A percentile compares a stretch with the other conserved stretches of the same genome.
Conservation (phyloP, 2,113 vertebrate genomes). For the Eidolon helvum region DNA sequence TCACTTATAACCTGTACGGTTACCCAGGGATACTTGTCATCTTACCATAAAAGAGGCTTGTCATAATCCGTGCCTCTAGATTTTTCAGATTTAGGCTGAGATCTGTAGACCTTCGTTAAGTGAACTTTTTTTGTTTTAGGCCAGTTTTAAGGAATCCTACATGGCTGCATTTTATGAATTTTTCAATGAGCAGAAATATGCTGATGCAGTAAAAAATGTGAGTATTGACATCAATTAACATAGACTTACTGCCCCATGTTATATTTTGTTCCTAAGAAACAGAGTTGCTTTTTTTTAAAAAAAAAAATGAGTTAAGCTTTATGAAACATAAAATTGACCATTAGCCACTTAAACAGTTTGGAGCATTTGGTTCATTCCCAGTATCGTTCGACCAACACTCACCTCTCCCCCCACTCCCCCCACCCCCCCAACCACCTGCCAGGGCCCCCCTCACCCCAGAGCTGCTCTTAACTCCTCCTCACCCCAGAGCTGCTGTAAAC, state of each 20-base stretch:
- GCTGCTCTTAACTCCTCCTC: background rate
- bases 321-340: background rate
- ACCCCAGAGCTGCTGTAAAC: background rate
- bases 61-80: rapidly evolving
- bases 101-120: background rate
- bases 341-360: background rate
- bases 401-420: background rate
- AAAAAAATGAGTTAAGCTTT: background rate
- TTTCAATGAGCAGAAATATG: constrained; percentile 99
- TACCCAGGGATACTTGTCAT: background rate
- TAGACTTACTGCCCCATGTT: rapidly evolving
- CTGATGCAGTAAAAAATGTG: constrained; percentile 97
- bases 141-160: constrained; percentile 98
- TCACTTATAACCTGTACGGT: background rate
- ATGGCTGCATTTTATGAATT: constrained; percentile 98
- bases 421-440: background rate
- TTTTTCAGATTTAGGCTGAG: background rate
- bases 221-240: constrained; percentile 72
- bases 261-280: background rate
- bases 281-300: too few relatives aligned
- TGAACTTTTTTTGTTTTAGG: constrained; percentile 83
- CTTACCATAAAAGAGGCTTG: background rate
- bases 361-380: rapidly evolving
- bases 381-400: too few relatives aligned
- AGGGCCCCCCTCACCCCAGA: background rate